phyloP scores from a whole-genome alignment of 2,113 vertebrate genomes.

The Peromyscus leucopus region DNA sequence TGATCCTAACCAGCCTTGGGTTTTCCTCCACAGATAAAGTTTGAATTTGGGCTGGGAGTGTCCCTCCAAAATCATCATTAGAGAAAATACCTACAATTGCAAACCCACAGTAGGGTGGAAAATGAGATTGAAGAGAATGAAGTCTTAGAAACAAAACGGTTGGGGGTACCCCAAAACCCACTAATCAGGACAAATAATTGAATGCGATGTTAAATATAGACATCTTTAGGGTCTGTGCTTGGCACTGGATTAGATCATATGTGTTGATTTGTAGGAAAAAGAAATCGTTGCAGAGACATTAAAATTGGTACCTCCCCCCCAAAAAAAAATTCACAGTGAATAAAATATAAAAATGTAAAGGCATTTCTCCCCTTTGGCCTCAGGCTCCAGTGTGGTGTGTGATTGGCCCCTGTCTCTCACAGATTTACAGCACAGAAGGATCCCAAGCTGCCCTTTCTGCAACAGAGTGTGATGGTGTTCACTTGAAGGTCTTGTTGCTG shows the following conservation, averaged over 20 bases:
- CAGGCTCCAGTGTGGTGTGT: too few relatives aligned
- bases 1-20: not conserved
- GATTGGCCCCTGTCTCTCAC: not conserved
- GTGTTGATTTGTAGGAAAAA: not conserved
- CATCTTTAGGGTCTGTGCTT: not conserved
- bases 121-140: not conserved
- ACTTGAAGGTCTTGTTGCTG: not conserved
- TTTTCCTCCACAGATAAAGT: conserved; percentile 75
- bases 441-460: not conserved
- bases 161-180: not conserved
- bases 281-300: not conserved
- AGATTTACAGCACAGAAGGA: too few relatives aligned
- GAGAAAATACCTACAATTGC: conserved; percentile 35
- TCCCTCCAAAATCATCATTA: conserved; percentile 67
- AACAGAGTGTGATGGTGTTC: not conserved
- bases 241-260: not conserved
- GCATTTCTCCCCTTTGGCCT: not conserved
- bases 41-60: conserved; percentile 63
- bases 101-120: not conserved
- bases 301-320: not conserved
- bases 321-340: not conserved
- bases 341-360: not conserved
- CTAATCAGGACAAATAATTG: not conserved
- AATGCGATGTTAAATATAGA: not conserved
- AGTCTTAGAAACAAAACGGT: not conserved